Evolutionary conservation across 2,888 invertebrate genomes (phyloP).

Genomic region (Leucoma salicis): DNA sequence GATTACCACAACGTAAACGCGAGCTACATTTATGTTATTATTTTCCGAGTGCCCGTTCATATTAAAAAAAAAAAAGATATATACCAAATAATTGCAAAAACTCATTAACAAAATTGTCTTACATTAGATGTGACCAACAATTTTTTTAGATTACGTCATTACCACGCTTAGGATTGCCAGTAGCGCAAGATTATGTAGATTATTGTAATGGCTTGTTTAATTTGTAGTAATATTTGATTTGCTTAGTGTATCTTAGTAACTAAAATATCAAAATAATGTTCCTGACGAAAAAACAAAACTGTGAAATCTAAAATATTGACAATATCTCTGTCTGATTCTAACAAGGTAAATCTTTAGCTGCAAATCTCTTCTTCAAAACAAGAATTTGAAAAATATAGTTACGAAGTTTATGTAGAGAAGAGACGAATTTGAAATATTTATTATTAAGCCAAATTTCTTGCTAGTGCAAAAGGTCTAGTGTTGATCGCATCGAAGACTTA

Average conservation of each 20-base stretch:
- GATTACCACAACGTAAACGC: constrained; percentile 37
- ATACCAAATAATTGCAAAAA: background rate
- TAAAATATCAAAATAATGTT: background rate
- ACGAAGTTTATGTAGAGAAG: too few species aligned
- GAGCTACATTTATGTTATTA: constrained; percentile 61
- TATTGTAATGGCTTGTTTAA: background rate
- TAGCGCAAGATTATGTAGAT: background rate
- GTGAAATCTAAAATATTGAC: too few species aligned
- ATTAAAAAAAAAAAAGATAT: background rate
- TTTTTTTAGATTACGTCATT: background rate
- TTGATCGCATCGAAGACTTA: too few species aligned
- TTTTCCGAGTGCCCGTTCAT: constrained; percentile 53
- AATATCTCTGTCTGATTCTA: too few species aligned
- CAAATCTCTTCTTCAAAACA: too few species aligned
- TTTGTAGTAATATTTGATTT: background rate
- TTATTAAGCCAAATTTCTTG: too few species aligned
- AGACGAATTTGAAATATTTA: too few species aligned
- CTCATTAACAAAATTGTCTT: background rate
- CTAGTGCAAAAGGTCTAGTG: too few species aligned
- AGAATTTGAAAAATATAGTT: too few species aligned
- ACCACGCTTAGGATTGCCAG: background rate
- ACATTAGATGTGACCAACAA: background rate
- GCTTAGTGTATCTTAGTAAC: background rate
- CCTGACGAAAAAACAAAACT: too few species aligned
- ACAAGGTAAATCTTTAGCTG: too few species aligned